Evolutionary conservation across 2,113 vertebrate genomes (phyloP).

Genomic region (Lepisosteus osseus): DNA sequence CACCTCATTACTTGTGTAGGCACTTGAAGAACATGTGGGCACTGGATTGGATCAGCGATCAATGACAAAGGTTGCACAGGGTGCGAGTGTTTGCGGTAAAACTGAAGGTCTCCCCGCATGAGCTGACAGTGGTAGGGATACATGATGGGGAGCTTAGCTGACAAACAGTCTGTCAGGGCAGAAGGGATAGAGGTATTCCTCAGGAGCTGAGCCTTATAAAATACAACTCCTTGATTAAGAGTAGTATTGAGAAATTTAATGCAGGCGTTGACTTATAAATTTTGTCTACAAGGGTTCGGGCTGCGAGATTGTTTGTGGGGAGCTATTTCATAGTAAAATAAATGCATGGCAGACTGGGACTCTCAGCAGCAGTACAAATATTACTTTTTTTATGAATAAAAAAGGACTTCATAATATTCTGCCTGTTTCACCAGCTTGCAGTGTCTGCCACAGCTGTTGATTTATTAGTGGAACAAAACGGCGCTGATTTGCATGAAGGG

Average conservation of each 20-base stretch:
- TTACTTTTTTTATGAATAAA: not conserved
- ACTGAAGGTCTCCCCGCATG: constrained; percentile 91
- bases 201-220: constrained; percentile 68
- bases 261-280: constrained; percentile 69
- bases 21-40: constrained; percentile 90
- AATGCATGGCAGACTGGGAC: not conserved
- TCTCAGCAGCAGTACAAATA: constrained; percentile 26
- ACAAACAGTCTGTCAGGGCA: constrained; percentile 93
- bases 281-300: constrained; percentile 64
- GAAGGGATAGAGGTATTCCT: constrained; percentile 83
- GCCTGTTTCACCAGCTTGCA: not conserved
- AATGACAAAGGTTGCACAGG: constrained; percentile 95
- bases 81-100: constrained; percentile 78
- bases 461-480: constrained; percentile 27
- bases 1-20: constrained; percentile 96
- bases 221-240: constrained; percentile 69
- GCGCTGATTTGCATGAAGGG: not conserved
- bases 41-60: constrained; percentile 99
- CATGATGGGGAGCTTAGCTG: constrained; percentile 84
- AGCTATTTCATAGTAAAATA: constrained; percentile 46
- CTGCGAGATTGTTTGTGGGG: constrained; percentile 24
- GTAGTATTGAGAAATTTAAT: constrained; percentile 70
- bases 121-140: constrained; percentile 85
- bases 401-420: not conserved
- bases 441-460: not conserved